A percentile compares a stretch with the other conserved stretches of the same genome.
Conservation (phyloP, 2,888 invertebrate species). For the Biston betularia region DNA sequence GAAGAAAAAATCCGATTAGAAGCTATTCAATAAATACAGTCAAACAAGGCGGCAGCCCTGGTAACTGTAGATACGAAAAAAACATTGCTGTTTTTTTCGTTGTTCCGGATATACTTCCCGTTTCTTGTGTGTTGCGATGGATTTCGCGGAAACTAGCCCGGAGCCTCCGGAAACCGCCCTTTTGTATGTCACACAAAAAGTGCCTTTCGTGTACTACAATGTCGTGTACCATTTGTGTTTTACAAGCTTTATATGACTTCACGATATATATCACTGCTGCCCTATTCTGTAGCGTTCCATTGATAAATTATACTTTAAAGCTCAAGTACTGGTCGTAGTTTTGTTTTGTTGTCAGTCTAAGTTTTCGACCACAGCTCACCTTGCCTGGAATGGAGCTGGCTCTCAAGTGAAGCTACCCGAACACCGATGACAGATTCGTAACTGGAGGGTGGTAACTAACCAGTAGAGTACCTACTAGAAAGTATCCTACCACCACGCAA, state of each 20-base stretch:
- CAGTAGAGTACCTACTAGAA: too few relatives aligned
- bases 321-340: too few relatives aligned
- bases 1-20: too few relatives aligned
- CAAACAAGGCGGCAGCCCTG: constrained; percentile 57
- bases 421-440: too few relatives aligned
- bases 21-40: too few relatives aligned
- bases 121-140: constrained; percentile 80
- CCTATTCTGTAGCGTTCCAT: background rate
- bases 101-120: constrained; percentile 84
- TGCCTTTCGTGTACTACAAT: constrained; percentile 53
- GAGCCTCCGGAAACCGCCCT: constrained; percentile 78
- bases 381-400: too few relatives aligned
- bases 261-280: background rate
- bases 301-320: background rate
- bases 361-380: too few relatives aligned
- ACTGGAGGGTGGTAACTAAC: too few relatives aligned
- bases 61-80: constrained; percentile 63
- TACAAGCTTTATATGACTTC: constrained; percentile 1
- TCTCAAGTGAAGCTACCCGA: too few relatives aligned
- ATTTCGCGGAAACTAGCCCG: constrained; percentile 79
- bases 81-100: constrained; percentile 67
- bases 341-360: too few relatives aligned
- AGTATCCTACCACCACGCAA: too few relatives aligned
- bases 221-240: constrained; percentile 25
- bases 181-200: constrained; percentile 78